phyloP scores from a whole-genome alignment of 2,797 vertebrate species.

The Typhlichthys eigenmanni region DNA sequence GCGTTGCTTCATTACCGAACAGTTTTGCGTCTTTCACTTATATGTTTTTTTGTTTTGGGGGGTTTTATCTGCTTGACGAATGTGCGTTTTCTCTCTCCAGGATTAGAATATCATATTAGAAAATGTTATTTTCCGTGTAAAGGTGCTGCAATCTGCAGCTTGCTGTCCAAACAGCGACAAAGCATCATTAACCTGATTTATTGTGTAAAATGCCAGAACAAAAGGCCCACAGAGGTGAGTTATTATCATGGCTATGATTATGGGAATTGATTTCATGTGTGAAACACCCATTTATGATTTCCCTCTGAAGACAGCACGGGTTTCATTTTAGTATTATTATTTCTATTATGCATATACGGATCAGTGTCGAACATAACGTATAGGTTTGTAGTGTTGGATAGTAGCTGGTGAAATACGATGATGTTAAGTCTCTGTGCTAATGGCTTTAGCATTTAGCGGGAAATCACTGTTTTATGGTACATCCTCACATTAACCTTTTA shows the following conservation, averaged over 20 bases:
- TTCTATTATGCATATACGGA: no score
- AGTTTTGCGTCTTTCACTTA: slow-evolving; percentile 7
- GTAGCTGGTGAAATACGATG: no score
- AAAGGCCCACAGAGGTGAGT: slow-evolving; percentile 28
- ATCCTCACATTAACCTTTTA: no score
- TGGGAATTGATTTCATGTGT: slow-evolving; percentile 44
- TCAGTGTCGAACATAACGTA: no score
- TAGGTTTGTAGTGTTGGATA: no score
- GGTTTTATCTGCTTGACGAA: slow-evolving; percentile 55
- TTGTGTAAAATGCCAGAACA: slow-evolving; percentile 38
- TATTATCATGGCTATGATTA: slow-evolving; percentile 43
- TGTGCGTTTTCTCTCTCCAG: slow-evolving; percentile 18
- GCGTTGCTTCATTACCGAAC: slow-evolving; percentile 14
- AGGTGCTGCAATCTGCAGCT: slow-evolving; percentile 40
- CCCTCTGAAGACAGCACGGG: background rate
- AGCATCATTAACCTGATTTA: slow-evolving; percentile 62
- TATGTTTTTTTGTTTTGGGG: slow-evolving; percentile 6
- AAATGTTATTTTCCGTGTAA: slow-evolving; percentile 52
- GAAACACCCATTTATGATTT: slow-evolving; percentile 27
- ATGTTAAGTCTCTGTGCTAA: no score
- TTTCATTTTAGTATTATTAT: no score
- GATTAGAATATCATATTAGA: slow-evolving; percentile 57
- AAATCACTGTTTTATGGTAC: no score
- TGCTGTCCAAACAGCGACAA: slow-evolving; percentile 27
- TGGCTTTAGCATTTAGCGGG: no score